Conservation (phyloP, 1,140 invertebrate species). For the Sminthurinus signatus region DNA sequence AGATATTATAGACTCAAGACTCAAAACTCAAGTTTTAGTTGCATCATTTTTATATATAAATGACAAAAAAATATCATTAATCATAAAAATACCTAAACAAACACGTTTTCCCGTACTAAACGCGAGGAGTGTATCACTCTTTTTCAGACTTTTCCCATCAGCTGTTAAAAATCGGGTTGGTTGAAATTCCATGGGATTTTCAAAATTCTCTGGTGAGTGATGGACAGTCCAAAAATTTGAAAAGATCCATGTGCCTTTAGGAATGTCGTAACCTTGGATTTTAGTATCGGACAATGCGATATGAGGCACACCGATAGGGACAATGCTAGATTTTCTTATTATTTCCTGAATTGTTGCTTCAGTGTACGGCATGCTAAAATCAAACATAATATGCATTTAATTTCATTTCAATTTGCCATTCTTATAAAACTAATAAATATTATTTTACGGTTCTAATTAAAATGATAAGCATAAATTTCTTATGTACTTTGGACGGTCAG, state of each 20-base stretch:
- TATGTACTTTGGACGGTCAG: constrained; percentile 42
- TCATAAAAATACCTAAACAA: constrained; percentile 17
- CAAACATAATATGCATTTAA: not conserved
- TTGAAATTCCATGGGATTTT: constrained; percentile 62
- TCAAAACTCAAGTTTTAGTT: constrained; percentile 5
- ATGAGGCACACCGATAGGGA: constrained; percentile 6
- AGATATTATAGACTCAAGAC: no score
- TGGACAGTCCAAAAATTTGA: constrained; percentile 70
- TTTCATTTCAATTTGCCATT: not conserved
- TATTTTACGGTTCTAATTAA: no score
- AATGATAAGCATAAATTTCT: no score
- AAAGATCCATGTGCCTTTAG: constrained; percentile 65
- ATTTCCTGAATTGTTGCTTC: constrained; percentile 14
- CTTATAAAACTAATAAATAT: not conserved
- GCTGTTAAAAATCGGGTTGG: constrained; percentile 68
- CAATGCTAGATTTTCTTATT: constrained; percentile 46
- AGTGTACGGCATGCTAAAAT: not conserved
- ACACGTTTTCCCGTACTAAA: constrained; percentile 5
- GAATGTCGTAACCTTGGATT: constrained; percentile 49
- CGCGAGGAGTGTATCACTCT: not conserved
- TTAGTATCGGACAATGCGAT: not conserved
- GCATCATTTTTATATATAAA: constrained; percentile 12
- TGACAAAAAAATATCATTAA: no score
- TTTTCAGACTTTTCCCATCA: constrained; percentile 49
- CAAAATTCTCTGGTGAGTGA: constrained; percentile 62